Conservation (phyloP, 2,888 invertebrate genomes). For the Anaspis maculata region DNA sequence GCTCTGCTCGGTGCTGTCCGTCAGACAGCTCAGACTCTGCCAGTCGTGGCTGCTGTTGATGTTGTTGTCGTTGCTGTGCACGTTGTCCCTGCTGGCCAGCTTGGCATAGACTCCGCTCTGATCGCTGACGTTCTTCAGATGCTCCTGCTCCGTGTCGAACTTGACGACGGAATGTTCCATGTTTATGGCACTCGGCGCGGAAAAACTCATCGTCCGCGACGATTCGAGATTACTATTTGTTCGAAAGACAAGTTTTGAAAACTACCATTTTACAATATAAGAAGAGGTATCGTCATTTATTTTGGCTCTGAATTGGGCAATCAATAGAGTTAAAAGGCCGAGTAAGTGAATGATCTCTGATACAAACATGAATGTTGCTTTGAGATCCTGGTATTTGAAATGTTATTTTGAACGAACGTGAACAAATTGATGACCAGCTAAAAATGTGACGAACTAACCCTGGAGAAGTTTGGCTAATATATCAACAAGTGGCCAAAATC, state of each 20-base stretch:
- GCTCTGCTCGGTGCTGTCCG: constrained; percentile 85
- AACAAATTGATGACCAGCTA: too few relatives aligned
- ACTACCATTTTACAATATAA: neutral
- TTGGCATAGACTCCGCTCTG: constrained; percentile 27
- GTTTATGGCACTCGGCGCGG: constrained; percentile 82
- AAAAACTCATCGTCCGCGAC: constrained; percentile 68
- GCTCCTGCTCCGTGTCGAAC: constrained; percentile 52
- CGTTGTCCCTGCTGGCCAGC: constrained; percentile 42
- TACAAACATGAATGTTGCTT: too few relatives aligned
- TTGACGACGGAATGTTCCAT: constrained; percentile 63
- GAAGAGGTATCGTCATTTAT: too few relatives aligned
- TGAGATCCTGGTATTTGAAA: too few relatives aligned
- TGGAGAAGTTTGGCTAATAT: too few relatives aligned
- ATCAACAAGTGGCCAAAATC: too few relatives aligned
- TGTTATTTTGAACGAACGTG: too few relatives aligned
- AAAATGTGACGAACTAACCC: too few relatives aligned
- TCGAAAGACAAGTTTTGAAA: constrained; percentile 1
- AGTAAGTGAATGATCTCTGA: too few relatives aligned
- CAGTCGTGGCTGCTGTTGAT: constrained; percentile 55
- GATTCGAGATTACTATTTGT: constrained; percentile 60
- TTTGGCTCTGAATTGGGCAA: too few relatives aligned
- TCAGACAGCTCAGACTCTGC: constrained; percentile 75
- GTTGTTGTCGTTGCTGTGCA: constrained; percentile 23
- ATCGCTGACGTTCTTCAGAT: constrained; percentile 29
- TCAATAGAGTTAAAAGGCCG: too few relatives aligned